phyloP scores from a whole-genome alignment of 2,113 vertebrate genomes.

The Oplegnathus fasciatus region DNA sequence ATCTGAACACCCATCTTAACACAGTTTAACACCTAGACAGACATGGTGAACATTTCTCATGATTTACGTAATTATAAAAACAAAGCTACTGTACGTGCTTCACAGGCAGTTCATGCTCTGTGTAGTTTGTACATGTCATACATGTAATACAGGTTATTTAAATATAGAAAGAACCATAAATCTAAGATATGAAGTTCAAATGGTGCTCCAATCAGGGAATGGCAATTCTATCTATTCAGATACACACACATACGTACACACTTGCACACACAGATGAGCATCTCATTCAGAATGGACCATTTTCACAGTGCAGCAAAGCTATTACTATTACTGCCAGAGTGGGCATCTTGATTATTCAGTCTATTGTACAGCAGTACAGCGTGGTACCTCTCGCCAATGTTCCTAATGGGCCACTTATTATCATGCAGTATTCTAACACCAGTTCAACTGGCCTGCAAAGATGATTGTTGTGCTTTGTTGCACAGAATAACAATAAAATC shows the following conservation, averaged over 20 bases:
- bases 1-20: neutral
- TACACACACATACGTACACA: conserved; percentile 8
- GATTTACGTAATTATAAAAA: neutral
- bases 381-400: conserved; percentile 39
- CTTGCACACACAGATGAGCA: conserved; percentile 36
- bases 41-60: neutral
- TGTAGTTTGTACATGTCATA: neutral
- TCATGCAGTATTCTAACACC: conserved; percentile 50
- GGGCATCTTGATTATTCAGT: conserved; percentile 69
- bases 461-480: conserved; percentile 43
- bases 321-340: conserved; percentile 58
- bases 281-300: conserved; percentile 49
- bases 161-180: neutral
- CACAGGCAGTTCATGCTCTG: neutral
- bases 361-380: conserved; percentile 59
- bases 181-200: conserved; percentile 14
- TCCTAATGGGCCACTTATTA: conserved; percentile 68
- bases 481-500: conserved; percentile 45
- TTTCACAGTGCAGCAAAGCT: conserved; percentile 56
- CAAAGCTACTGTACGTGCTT: neutral
- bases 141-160: neutral
- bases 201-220: neutral
- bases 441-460: conserved; percentile 42
- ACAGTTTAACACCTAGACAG: neutral
- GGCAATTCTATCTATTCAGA: conserved; percentile 20